Evolutionary conservation across 2,888 invertebrate genomes (phyloP).

Genomic region (Patella pellucida): DNA sequence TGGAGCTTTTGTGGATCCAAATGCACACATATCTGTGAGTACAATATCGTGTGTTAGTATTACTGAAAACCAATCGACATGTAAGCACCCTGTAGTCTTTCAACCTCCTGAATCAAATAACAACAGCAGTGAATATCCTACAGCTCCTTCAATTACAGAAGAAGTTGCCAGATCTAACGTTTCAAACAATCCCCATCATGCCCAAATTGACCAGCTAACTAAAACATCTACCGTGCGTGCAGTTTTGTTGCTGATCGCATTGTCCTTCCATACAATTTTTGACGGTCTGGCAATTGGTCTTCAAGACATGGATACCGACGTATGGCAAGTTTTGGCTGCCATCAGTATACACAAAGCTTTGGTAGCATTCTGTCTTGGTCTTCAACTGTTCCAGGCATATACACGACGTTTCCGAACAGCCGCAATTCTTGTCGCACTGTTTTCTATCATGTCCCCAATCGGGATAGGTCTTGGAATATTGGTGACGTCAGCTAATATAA

Average conservation of each 20-base stretch:
- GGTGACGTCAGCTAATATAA: slow-evolving; percentile 32
- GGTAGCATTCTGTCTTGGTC: slow-evolving; percentile 74
- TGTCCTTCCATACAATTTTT: slow-evolving; percentile 75
- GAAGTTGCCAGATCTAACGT: neutral
- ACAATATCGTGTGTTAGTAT: neutral
- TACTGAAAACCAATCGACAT: slow-evolving; percentile 1
- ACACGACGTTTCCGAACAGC: slow-evolving; percentile 23
- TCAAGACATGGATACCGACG: slow-evolving; percentile 59
- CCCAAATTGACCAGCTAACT: neutral
- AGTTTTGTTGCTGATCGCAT: slow-evolving; percentile 73
- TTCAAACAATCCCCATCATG: neutral
- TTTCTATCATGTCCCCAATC: slow-evolving; percentile 40
- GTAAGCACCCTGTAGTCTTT: neutral
- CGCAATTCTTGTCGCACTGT: slow-evolving; percentile 20
- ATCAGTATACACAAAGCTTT: slow-evolving; percentile 74
- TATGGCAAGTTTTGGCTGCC: slow-evolving; percentile 70
- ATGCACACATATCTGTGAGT: no score
- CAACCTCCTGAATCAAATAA: neutral
- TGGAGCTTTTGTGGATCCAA: no score
- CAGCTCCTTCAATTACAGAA: neutral
- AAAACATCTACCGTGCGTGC: slow-evolving; percentile 59
- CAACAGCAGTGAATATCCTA: no score
- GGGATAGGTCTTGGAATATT: slow-evolving; percentile 41
- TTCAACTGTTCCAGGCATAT: slow-evolving; percentile 71
- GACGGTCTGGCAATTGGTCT: slow-evolving; percentile 76